Base-by-base conservation (phyloP, 2,888 invertebrate species). In the Cyaniris semiargus region DNA sequence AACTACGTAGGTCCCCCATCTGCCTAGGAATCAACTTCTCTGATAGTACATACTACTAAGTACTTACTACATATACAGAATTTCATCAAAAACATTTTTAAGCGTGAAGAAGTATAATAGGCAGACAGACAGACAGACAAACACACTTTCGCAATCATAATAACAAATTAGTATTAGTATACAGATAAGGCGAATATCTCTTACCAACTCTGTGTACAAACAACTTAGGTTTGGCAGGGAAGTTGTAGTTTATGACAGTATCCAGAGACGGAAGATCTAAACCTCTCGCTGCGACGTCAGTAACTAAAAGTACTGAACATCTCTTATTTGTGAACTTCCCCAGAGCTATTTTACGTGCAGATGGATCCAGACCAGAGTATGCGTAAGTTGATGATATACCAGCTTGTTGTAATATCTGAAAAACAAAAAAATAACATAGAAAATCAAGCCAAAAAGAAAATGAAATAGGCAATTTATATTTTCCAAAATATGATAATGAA, bases 121-220 rank as follows among this genome's bases (percentile, higher is more conserved):
- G n/a, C n/a, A n/a, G n/a, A n/a, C n/a, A n/a, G n/a, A n/a, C n/a
- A n/a, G n/a, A n/a, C n/a, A n/a, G n/a, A n/a, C n/a, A n/a, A n/a
- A n/a, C n/a, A n/a, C n/a, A n/a, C n/a, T n/a, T n/a, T n/a, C n/a
- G n/a, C n/a, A n/a, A n/a, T n/a, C n/a, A n/a, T n/a, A n/a, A n/a
- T n/a, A n/a, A n/a, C n/a, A n/a, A n/a, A n/a, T n/a, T n/a, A n/a
- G n/a, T n/a, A n/a, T n/a, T n/a, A 31, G 3, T 0, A 38, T 38
- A 34, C 5, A 18, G 4, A 21, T 18, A 58, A 8, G 7, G 4
- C 13, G 3, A 48, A 48, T 48, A 4, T 48, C 15, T 91, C 96
- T 94, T 86, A 97, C 99, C 99, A 79, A 99, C 99, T 95, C 99
- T 95, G 92, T 99, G 99, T 38, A 99, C 97, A 92, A 99, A 99